Evolutionary conservation across 2,797 vertebrate species (phyloP), one percentile per base, ranked within the genome.

Genomic region (Enteromius paludinosus): DNA sequence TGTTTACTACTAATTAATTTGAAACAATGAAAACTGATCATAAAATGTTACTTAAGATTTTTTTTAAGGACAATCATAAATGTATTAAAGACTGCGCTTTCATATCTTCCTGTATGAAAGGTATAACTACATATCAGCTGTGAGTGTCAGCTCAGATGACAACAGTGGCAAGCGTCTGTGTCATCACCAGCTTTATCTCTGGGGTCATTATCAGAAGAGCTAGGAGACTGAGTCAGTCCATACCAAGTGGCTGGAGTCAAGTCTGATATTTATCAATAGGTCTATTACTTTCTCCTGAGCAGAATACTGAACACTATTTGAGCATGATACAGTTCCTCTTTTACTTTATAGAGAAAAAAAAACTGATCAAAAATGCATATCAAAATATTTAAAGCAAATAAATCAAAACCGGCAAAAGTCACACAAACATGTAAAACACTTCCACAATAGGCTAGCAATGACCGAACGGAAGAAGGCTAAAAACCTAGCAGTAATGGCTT

Each of bases 101-200:
- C 73, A 84, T 79, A 83, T 35, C 45, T 18, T 17, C 33, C 47
- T 35, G 62, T 43, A 7, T 83, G 78, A 68, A 65, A 88, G 75
- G 33, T 62, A 45, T 75, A 74, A 82, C 64, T 28, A 81, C 74
- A 64, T 79, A 82, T 88, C 81, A 86, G 81, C 74, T 79, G 65
- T 77, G 74, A 38, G 66, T 69, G 71, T 86, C 85, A 79, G 49
- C 83, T 86, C 74, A 82, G 69, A 72, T 86, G 81, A 82, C 78
- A 86, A 77, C 81, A 82, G 85, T 82, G 81, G 86, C 33, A 82
- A 82, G 61, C 33, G 61, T 76, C 73, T 59, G 69, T 79, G 81
- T 84, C 85, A 85, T 56, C 61, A 86, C 41, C 82, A 82, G 81
- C 73, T 82, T 84, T 86, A 71, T 83, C 78, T 71, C 83, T 23